Percentiles rank a stretch among this genome's conserved stretches.
phyloP scores from a whole-genome alignment of 1,140 invertebrate species.

The Hermetia illucens region DNA sequence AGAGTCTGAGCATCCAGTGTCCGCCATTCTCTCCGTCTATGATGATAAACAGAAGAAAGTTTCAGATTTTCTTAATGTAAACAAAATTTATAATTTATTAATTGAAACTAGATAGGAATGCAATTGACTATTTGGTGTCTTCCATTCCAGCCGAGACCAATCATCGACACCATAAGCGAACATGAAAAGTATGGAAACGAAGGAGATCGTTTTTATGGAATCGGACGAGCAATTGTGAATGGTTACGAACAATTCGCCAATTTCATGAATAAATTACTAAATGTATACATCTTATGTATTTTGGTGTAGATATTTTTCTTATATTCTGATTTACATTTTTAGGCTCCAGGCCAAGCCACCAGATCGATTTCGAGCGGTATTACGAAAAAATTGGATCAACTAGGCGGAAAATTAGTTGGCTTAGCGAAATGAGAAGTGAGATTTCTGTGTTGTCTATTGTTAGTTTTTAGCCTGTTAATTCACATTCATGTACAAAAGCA shows the following conservation, averaged over 20 bases:
- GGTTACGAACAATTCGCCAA: conserved; percentile 40
- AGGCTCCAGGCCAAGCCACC: conserved; percentile 34
- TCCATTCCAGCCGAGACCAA: conserved; percentile 32
- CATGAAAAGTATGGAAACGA: conserved; percentile 45
- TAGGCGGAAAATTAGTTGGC: conserved; percentile 39
- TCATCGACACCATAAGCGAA: conserved; percentile 39
- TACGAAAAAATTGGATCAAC: conserved; percentile 35
- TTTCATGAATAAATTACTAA: conserved; percentile 34
- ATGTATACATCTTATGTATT: conserved; percentile 19
- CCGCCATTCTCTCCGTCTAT: conserved; percentile 21
- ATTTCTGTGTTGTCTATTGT: no score
- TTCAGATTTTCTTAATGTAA: conserved; percentile 19
- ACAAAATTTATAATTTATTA: background rate
- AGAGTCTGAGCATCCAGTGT: conserved; percentile 23
- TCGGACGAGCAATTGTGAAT: conserved; percentile 36
- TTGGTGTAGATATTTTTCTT: conserved; percentile 3
- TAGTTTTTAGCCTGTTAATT: no score
- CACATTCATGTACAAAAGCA: no score
- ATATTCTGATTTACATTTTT: conserved; percentile 11
- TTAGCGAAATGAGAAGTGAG: no score
- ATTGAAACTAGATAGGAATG: background rate
- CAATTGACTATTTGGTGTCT: conserved; percentile 6
- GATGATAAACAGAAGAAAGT: conserved; percentile 23
- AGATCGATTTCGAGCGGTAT: conserved; percentile 34
- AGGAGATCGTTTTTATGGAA: conserved; percentile 34